These are phyloP conservation scores for Anthoscopus minutus DNA, from an alignment of 2,113 vertebrate species.

Conservation along the genomic window DNA sequence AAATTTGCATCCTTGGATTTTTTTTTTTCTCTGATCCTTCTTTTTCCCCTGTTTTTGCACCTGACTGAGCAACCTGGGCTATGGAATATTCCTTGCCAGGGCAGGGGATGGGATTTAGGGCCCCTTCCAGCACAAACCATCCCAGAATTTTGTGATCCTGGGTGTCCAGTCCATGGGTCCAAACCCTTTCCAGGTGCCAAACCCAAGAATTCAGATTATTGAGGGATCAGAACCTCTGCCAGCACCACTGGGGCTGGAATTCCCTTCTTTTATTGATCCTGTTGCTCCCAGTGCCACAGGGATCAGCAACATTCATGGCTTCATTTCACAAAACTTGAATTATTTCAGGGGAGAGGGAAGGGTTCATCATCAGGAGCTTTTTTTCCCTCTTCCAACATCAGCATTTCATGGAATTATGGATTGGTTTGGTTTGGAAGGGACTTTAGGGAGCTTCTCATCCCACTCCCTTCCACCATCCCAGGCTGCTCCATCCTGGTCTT, in stretches of 20 bases:
- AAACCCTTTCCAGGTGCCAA: not conserved
- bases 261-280: not conserved
- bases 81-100: not conserved
- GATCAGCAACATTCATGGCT: not conserved
- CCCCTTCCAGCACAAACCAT: not conserved
- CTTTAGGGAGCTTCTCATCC: too few relatives aligned
- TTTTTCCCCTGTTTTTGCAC: not conserved
- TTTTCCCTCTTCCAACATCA: not conserved
- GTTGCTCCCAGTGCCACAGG: not conserved
- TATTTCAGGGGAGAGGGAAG: not conserved
- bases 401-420: not conserved
- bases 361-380: not conserved
- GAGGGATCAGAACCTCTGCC: not conserved
- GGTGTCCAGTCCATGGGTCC: not conserved
- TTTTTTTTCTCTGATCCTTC: not conserved
- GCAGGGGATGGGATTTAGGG: not conserved
- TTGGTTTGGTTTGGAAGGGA: not conserved
- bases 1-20: not conserved
- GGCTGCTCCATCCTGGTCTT: not conserved
- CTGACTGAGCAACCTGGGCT: not conserved
- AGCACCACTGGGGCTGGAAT: not conserved
- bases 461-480: not conserved
- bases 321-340: not conserved
- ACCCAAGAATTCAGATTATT: not conserved
- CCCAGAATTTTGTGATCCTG: fast-evolving